These are phyloP conservation scores for Pygocentrus nattereri DNA, from an alignment of 2,797 vertebrate genomes.

Conservation along the genomic window DNA sequence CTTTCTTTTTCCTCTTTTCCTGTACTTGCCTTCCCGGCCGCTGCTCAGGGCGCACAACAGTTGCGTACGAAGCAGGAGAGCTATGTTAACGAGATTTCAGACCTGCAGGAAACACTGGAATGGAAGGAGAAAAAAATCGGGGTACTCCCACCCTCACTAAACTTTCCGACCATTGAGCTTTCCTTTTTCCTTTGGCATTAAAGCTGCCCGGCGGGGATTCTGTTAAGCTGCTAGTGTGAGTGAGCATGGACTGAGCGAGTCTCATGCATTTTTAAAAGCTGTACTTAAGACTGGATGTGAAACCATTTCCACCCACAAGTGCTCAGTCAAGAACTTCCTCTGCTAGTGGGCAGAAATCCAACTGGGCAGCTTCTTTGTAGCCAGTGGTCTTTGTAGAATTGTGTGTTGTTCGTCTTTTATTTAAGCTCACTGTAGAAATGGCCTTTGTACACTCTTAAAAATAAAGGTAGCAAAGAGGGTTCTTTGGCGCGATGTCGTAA, in stretches of 20 bases:
- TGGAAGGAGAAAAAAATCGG: conserved; percentile 97
- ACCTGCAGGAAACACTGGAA: conserved; percentile 93
- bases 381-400: neutral
- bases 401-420: neutral
- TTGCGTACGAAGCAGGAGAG: conserved; percentile 85
- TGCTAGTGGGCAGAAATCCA: neutral
- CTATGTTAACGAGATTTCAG: conserved; percentile 87
- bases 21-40: conserved; percentile 22
- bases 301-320: neutral
- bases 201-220: neutral
- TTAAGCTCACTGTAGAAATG: neutral
- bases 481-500: no score
- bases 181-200: neutral
- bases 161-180: conserved; percentile 19
- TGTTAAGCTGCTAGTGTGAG: neutral
- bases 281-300: neutral
- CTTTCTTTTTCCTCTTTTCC: conserved; percentile 46
- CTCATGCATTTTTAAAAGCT: conserved; percentile 10
- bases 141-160: conserved; percentile 75
- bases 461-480: neutral
- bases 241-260: neutral
- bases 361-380: neutral
- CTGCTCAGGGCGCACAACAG: conserved; percentile 87
- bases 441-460: neutral
- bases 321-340: neutral